Evolutionary conservation across 2,797 vertebrate species (phyloP).

Genomic region (Alcedo quadribrachys): DNA sequence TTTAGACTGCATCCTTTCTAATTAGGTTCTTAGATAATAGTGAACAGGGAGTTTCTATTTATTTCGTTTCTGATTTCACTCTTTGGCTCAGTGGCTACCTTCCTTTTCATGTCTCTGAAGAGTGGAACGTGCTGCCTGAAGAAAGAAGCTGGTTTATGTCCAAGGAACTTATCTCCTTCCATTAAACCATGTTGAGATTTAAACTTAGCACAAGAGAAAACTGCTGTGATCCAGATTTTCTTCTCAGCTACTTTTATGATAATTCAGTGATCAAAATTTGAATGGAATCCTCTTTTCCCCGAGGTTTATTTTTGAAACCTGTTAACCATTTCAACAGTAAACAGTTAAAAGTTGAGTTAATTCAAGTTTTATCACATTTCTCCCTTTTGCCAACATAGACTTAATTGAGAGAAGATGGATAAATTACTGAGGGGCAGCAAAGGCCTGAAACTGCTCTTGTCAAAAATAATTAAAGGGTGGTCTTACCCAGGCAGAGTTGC

Average conservation of each 20-base stretch:
- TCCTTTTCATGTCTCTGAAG: not conserved
- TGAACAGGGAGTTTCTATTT: not conserved
- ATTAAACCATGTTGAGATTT: not conserved
- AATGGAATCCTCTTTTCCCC: not conserved
- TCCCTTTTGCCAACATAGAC: not conserved
- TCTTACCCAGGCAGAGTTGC: not conserved
- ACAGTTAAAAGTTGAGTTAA: not conserved
- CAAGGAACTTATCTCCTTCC: not conserved
- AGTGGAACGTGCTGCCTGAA: not conserved
- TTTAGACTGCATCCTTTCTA: not conserved
- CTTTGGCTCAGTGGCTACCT: not conserved
- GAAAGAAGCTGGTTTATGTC: not conserved
- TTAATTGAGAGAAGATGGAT: not conserved
- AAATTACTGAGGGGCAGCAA: not conserved
- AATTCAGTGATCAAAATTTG: not conserved
- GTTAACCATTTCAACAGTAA: not conserved
- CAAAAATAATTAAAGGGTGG: not conserved
- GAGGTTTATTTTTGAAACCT: not conserved
- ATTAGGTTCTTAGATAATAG: not conserved
- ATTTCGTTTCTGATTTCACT: slow-evolving; percentile 3
- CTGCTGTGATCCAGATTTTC: not conserved
- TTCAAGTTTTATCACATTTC: not conserved
- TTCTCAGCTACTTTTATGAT: not conserved
- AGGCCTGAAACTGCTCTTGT: not conserved
- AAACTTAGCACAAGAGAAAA: not conserved